phyloP scores from a whole-genome alignment of 2,113 vertebrate species.

The Lasiurus cinereus region DNA sequence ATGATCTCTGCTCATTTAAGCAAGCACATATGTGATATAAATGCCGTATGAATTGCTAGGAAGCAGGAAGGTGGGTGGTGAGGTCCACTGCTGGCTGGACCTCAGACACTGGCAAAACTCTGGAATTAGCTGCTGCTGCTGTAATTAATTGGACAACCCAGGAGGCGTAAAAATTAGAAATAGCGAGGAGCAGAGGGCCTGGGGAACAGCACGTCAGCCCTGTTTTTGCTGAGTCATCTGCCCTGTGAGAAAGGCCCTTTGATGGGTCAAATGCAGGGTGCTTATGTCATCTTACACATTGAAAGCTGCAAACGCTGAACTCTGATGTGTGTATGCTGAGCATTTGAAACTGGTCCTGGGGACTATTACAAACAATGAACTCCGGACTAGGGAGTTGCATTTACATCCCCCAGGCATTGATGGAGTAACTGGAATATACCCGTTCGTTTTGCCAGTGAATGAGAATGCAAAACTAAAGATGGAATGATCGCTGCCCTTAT shows the following conservation, averaged over 20 bases:
- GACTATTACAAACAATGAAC: background rate
- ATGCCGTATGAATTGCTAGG: background rate
- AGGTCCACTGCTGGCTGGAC: background rate
- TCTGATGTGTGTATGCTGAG: background rate
- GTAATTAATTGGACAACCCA: background rate
- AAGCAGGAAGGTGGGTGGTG: background rate
- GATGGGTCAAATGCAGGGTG: background rate
- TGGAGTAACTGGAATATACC: background rate
- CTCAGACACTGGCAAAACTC: background rate
- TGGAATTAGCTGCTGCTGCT: background rate
- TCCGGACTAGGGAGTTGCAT: background rate
- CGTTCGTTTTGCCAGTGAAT: background rate
- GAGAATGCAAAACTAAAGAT: background rate
- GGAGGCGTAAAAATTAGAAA: conserved; percentile 4
- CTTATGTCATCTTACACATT: background rate
- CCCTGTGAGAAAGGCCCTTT: background rate
- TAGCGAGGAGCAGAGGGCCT: background rate
- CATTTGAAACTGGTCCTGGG: background rate
- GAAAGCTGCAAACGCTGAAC: background rate
- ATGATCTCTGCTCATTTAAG: background rate
- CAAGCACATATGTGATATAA: background rate
- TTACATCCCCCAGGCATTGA: background rate
- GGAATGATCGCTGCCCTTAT: background rate
- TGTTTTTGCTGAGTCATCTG: background rate
- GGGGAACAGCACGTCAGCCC: background rate